Percentiles rank a stretch among this genome's conserved stretches.
These are phyloP conservation scores for Sylvicapra grimmia DNA, from an alignment of 2,113 vertebrate species.

Conservation along the genomic window DNA sequence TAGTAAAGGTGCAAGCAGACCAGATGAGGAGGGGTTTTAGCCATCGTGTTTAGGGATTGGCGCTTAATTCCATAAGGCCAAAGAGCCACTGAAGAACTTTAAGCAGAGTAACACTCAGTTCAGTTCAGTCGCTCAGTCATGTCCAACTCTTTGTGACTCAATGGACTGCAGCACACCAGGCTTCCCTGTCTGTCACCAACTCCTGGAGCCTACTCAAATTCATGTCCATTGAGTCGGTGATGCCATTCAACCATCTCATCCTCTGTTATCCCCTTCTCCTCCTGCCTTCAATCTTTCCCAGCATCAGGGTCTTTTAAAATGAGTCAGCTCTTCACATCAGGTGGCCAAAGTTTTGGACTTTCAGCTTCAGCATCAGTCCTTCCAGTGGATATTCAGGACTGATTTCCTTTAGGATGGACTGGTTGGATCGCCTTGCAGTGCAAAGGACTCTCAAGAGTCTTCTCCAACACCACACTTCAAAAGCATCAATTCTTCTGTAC, in stretches of 20 bases:
- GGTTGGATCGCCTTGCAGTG: neutral
- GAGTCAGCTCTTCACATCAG: neutral
- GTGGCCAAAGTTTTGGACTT: neutral
- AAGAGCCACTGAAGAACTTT: neutral
- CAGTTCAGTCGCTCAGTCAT: fast-evolving
- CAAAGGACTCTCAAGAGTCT: neutral
- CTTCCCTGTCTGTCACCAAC: neutral
- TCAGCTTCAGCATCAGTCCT: neutral
- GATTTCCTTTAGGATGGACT: neutral
- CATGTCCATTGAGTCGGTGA: neutral
- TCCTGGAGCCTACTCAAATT: neutral
- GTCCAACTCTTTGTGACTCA: neutral
- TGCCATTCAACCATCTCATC: neutral
- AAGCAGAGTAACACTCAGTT: neutral
- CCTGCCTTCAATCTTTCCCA: neutral
- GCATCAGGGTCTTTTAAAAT: neutral
- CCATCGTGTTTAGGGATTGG: neutral
- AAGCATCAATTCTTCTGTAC: neutral
- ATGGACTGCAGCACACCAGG: neutral
- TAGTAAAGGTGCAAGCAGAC: neutral
- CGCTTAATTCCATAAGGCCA: neutral
- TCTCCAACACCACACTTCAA: neutral
- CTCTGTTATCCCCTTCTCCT: neutral
- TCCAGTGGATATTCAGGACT: neutral
- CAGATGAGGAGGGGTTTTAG: neutral